Conservation (phyloP, 2,113 vertebrate species). For the Candoia aspera region DNA sequence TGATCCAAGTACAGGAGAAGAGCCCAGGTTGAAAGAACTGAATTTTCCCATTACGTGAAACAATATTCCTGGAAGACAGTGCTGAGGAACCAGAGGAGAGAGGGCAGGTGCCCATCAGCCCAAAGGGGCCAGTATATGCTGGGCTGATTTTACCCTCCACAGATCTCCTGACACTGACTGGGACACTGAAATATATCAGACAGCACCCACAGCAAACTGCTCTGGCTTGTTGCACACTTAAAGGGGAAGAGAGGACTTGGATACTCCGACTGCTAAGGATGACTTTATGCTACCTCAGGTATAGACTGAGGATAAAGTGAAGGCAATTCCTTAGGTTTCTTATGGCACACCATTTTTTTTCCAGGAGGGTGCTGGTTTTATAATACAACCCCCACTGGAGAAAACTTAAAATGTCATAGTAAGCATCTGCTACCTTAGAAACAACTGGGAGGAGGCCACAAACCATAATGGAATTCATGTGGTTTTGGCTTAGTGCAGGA, state of each 20-base stretch:
- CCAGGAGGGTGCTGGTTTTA: background rate
- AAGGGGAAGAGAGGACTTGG: background rate
- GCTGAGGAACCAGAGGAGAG: background rate
- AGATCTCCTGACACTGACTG: background rate
- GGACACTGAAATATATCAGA: background rate
- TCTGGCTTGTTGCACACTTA: background rate
- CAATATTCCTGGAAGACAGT: background rate
- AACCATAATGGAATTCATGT: background rate
- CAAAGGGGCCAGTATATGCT: background rate
- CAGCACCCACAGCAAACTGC: background rate
- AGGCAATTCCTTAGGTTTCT: background rate
- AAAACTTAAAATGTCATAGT: background rate
- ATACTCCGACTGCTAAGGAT: background rate
- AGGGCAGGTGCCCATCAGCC: background rate
- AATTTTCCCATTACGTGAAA: background rate
- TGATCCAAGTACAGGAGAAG: background rate
- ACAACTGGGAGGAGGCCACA: background rate
- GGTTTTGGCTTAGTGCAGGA: background rate
- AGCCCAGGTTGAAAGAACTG: background rate
- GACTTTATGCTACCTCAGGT: background rate
- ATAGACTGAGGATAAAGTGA: background rate
- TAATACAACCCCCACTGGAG: background rate
- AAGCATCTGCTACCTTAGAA: background rate
- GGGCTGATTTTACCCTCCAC: background rate
- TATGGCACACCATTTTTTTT: background rate